phyloP scores from a whole-genome alignment of 1,140 invertebrate species.

The Conus ventricosus region DNA sequence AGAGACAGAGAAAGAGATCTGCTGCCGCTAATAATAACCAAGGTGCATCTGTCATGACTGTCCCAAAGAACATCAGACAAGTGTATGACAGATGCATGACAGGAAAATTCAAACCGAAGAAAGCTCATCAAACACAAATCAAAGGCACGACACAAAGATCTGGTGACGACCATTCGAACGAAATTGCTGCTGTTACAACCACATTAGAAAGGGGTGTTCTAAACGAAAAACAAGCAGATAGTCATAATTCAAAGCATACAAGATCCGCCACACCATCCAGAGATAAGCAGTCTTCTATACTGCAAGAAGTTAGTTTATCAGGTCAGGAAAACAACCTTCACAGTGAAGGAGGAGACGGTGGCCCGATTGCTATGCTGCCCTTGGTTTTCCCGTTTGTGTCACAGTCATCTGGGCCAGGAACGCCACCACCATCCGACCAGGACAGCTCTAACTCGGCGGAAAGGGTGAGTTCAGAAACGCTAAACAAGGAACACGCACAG shows the following conservation, averaged over 20 bases:
- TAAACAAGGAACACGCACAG: background rate
- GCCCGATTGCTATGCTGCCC: background rate
- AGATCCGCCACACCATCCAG: background rate
- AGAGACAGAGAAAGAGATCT: background rate
- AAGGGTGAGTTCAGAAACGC: background rate
- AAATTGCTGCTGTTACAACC: background rate
- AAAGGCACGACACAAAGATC: background rate
- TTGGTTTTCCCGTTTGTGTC: background rate
- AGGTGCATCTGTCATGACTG: background rate
- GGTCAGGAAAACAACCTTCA: too few species aligned
- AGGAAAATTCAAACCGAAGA: background rate
- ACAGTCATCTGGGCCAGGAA: background rate
- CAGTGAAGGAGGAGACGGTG: background rate
- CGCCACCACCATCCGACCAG: background rate
- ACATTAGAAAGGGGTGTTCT: background rate
- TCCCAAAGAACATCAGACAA: background rate
- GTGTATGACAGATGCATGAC: background rate
- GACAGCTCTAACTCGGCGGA: constrained; percentile 4
- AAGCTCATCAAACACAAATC: background rate
- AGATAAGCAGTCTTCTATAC: background rate
- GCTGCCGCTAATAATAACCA: background rate
- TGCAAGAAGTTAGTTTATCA: background rate
- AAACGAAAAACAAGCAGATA: background rate
- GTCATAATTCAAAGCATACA: background rate
- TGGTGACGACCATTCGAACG: background rate